Evolutionary conservation across 2,113 vertebrate species (phyloP).

Genomic region (Archocentrus centrarchus): DNA sequence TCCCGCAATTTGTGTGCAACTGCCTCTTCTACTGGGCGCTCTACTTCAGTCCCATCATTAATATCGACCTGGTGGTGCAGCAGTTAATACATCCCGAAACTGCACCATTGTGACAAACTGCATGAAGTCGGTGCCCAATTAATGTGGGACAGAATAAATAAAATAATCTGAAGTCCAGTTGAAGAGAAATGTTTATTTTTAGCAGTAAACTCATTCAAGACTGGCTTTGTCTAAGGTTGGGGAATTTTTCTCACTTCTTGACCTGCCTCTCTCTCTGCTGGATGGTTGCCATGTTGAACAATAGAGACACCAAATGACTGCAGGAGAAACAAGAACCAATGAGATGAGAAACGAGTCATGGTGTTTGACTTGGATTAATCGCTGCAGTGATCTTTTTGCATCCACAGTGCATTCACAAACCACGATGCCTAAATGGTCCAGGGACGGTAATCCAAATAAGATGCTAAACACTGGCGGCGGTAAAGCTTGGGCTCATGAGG

Average conservation of each 20-base stretch:
- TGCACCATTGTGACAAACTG: conserved; percentile 67
- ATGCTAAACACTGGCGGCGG: neutral
- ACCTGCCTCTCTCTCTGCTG: conserved; percentile 24
- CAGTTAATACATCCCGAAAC: conserved; percentile 88
- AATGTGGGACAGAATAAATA: conserved; percentile 19
- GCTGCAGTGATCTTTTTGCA: neutral
- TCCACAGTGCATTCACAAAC: conserved; percentile 44
- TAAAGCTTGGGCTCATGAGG: neutral
- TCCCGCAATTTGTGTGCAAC: conserved; percentile 94
- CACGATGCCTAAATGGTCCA: conserved; percentile 30
- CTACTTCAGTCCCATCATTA: conserved; percentile 93
- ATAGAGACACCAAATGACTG: neutral
- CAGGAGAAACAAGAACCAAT: neutral
- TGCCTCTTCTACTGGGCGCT: conserved; percentile 95
- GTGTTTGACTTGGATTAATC: conserved; percentile 4
- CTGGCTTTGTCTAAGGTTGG: conserved; percentile 17
- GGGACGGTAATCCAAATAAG: neutral
- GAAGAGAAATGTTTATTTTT: conserved; percentile 33
- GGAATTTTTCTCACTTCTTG: conserved; percentile 19
- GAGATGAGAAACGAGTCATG: neutral
- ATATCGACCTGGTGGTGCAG: conserved; percentile 92
- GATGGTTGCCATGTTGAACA: conserved; percentile 12
- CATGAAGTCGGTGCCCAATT: neutral
- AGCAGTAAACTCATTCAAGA: neutral
- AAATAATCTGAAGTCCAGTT: conserved; percentile 15